phyloP scores from a whole-genome alignment of 2,113 vertebrate species.

The Bujurquina vittata region DNA sequence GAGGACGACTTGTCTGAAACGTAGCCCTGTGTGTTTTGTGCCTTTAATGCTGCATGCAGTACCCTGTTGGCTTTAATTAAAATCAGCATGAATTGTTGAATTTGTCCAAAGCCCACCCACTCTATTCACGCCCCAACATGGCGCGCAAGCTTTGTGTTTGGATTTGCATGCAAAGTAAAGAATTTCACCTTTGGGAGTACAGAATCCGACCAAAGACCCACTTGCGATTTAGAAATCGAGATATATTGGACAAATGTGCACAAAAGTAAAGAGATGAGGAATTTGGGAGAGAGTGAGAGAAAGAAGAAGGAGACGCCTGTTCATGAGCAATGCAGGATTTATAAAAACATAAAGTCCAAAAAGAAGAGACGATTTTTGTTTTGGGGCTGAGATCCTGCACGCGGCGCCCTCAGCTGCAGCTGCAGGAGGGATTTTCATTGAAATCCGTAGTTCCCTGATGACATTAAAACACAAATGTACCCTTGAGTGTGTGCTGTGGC shows the following conservation, averaged over 20 bases:
- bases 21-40: conserved; percentile 37
- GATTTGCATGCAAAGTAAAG: conserved; percentile 20
- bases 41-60: conserved; percentile 46
- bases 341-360: no score
- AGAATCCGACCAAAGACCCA: background rate
- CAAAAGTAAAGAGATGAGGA: no score
- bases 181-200: conserved; percentile 13
- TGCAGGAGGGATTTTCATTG: accelerated
- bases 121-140: background rate
- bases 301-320: no score
- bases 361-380: no score
- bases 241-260: background rate
- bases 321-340: background rate
- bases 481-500: conserved; percentile 10
- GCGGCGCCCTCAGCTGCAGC: background rate
- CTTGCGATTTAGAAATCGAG: background rate
- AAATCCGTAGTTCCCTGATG: accelerated
- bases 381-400: background rate
- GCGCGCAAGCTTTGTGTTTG: background rate
- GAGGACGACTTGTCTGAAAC: conserved; percentile 52
- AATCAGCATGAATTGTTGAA: conserved; percentile 67
- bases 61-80: conserved; percentile 69
- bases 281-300: no score
- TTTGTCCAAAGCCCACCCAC: conserved; percentile 35
- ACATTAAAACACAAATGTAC: background rate